These are phyloP conservation scores for Heliconius ismenius DNA, from an alignment of 2,888 invertebrate genomes.

Conservation along the genomic window DNA sequence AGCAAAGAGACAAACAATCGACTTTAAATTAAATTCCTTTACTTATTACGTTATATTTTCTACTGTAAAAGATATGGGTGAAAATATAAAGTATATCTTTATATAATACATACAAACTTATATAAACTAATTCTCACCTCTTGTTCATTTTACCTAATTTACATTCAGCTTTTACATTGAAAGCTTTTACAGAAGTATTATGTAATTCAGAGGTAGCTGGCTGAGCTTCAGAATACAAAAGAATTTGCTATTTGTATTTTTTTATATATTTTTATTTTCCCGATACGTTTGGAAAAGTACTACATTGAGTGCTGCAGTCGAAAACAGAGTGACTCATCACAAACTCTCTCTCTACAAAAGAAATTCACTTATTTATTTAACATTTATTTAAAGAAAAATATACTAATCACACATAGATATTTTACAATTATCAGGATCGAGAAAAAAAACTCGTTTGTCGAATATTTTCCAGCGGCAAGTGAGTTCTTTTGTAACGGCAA, in stretches of 20 bases:
- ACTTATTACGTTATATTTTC: no score
- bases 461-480: conserved; percentile 31
- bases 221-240: background rate
- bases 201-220: background rate
- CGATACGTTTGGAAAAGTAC: background rate
- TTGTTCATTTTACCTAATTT: no score
- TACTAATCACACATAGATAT: background rate
- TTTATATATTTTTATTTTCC: background rate
- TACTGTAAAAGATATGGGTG: no score
- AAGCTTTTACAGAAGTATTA: background rate
- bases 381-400: background rate
- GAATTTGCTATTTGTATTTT: background rate
- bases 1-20: background rate
- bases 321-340: no score
- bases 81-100: no score
- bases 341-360: background rate
- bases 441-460: conserved; percentile 35
- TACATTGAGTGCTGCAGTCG: background rate
- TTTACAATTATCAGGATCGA: conserved; percentile 3
- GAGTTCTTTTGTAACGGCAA: conserved; percentile 39
- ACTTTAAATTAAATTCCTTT: no score
- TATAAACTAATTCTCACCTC: no score
- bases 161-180: background rate
- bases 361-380: background rate
- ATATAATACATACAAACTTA: no score